Evolutionary conservation across 2,888 invertebrate species (phyloP).

Genomic region (Timema cristinae): DNA sequence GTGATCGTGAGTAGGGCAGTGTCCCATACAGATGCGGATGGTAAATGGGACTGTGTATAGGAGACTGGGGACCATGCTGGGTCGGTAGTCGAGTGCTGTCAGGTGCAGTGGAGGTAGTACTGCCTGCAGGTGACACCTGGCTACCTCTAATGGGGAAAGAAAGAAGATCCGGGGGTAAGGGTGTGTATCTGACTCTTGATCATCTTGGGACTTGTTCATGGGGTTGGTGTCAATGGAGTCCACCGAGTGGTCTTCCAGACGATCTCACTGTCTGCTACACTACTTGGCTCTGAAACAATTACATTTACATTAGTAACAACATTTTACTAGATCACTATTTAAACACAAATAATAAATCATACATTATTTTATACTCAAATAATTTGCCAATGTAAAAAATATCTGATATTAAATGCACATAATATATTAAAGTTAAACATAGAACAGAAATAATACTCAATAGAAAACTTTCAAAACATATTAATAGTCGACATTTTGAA

Average conservation of each 20-base stretch:
- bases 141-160: constrained; percentile 60
- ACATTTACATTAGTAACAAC: too few species aligned
- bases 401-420: too few species aligned
- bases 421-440: too few species aligned
- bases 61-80: constrained; percentile 44
- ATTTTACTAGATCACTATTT: too few species aligned
- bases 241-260: constrained; percentile 18
- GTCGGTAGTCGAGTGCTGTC: constrained; percentile 59
- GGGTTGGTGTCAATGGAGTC: constrained; percentile 19
- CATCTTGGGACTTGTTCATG: constrained; percentile 15
- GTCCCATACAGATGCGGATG: constrained; percentile 66
- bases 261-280: constrained; percentile 23
- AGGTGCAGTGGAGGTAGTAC: constrained; percentile 75
- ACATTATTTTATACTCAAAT: too few species aligned
- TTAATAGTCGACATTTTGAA: too few species aligned
- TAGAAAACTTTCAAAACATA: too few species aligned
- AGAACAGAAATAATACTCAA: too few species aligned
- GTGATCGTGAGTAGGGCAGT: constrained; percentile 71
- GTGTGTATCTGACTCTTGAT: background rate
- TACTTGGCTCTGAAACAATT: constrained; percentile 4
- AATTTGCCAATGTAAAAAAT: too few species aligned
- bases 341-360: too few species aligned
- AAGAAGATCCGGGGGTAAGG: constrained; percentile 70
- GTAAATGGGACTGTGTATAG: constrained; percentile 37
- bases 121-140: constrained; percentile 60